These are phyloP conservation scores for Argyrosomus japonicus DNA, from an alignment of 2,113 vertebrate species.

Conservation along the genomic window DNA sequence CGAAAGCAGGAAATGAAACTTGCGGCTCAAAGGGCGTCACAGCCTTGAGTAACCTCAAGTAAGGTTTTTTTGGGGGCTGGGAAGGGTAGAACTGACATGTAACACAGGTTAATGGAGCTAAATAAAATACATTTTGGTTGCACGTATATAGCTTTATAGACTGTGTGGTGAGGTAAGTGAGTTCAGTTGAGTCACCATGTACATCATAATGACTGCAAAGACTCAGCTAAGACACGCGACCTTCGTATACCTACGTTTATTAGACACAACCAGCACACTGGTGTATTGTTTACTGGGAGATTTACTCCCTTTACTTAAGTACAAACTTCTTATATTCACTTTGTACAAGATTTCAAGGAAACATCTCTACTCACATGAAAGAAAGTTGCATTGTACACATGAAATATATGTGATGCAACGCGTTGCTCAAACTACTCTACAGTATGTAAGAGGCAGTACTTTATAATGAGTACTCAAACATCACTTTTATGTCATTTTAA, in stretches of 20 bases:
- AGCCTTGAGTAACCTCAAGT: slow-evolving; percentile 31
- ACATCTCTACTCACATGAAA: no score
- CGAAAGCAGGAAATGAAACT: slow-evolving; percentile 80
- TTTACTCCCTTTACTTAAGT: background rate
- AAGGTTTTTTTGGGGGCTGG: slow-evolving; percentile 11
- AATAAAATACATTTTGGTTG: background rate
- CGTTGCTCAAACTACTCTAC: background rate
- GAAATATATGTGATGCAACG: background rate
- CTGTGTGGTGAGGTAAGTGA: background rate
- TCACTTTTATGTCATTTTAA: background rate
- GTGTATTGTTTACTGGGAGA: background rate
- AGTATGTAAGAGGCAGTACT: no score
- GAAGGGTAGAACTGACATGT: background rate
- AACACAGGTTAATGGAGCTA: background rate
- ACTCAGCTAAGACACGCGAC: background rate
- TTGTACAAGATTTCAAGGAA: no score
- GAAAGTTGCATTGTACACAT: no score
- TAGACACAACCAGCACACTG: no score
- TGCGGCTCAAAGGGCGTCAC: slow-evolving; percentile 64
- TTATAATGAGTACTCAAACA: background rate
- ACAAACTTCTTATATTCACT: no score
- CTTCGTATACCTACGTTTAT: background rate
- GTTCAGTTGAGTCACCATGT: background rate
- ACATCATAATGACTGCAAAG: background rate
- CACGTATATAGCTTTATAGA: no score